Percentiles rank a stretch among this genome's conserved stretches.
Evolutionary conservation across 1,140 invertebrate genomes (phyloP).

Genomic region (Hypothenemus hampei): DNA sequence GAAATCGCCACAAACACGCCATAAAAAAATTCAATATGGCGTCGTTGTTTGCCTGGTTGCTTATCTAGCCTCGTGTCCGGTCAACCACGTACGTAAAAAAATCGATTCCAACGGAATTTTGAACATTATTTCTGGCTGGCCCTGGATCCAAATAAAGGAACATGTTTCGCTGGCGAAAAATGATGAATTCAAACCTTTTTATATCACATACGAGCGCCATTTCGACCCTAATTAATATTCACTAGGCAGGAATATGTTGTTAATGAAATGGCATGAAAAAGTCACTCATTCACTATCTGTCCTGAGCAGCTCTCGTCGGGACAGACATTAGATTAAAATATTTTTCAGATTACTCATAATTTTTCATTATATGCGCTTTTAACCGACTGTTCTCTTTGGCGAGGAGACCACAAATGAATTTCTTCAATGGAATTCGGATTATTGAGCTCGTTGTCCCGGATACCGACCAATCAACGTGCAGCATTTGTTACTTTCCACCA

Average conservation of each 20-base stretch:
- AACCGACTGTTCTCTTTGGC: constrained; percentile 45
- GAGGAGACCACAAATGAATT: constrained; percentile 46
- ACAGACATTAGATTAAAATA: constrained; percentile 38
- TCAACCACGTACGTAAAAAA: constrained; percentile 6
- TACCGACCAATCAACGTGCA: constrained; percentile 23
- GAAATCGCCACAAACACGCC: constrained; percentile 22
- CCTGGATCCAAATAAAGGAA: no score
- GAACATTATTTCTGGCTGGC: constrained; percentile 43
- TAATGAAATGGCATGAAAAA: constrained; percentile 44
- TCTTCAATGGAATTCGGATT: constrained; percentile 30
- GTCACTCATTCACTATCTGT: constrained; percentile 46
- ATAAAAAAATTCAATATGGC: no score
- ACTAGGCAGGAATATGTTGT: constrained; percentile 42
- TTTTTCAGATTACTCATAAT: constrained; percentile 39
- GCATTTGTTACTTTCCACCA: constrained; percentile 23
- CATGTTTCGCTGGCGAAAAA: constrained; percentile 40
- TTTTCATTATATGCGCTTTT: constrained; percentile 38
- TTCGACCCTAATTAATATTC: constrained; percentile 43
- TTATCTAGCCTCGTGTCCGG: no score
- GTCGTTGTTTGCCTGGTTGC: no score
- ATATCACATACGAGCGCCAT: constrained; percentile 46
- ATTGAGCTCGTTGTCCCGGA: constrained; percentile 28
- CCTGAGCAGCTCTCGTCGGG: constrained; percentile 39
- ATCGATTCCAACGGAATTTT: constrained; percentile 34
- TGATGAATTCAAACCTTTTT: constrained; percentile 46